Base-by-base conservation (phyloP, 2,888 invertebrate genomes). In the Agonopterix arenella region DNA sequence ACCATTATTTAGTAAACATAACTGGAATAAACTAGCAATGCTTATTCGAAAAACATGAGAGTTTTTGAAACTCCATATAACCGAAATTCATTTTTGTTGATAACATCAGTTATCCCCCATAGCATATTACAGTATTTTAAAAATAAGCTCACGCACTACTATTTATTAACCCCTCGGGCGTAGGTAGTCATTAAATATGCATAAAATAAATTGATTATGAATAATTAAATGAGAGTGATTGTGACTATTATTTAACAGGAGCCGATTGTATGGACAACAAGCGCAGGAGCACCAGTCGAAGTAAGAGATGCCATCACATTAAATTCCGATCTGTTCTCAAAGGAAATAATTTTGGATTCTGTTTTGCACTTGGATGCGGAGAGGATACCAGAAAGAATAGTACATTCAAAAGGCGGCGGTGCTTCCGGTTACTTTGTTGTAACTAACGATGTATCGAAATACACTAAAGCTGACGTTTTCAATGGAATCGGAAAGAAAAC, bases 331-430 rank as follows among this genome's bases (percentile, higher is more conserved):
- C 48, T 68, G 2, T 68, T 71, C 36, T 53, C 57, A 2, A 74
- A 67, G 49, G 57, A 63, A 28, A 60, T 56, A 37, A 62, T 52
- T 11, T 45, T 47, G n/a, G 52, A 52, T 10, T 8, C 13, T 11
- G 11, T 47, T 11, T 2, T 44, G 0, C 93, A 96, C 70, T 95
- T 96, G 64, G 92, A 93, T 70, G 89, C 95, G 28, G 97, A 98
- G 76, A 91, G 97, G 52, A 97, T 97, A 64, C 97, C 98, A 0
- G 97, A 98, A 73, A 90, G 98, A 60, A 94, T 97, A 0, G 97
- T 96, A 1, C 97, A 97, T 73, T 97, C 98, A 1, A 98, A 98
- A 83, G 98, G 97, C 53, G 94, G 94, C 41, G 97, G 94, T n/a
- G 95, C 95, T 1, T 94, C 93, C 70, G 95, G 94, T 1, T 94